Evolutionary conservation across 2,113 vertebrate species (phyloP).

Genomic region (Rousettus leschenaultii): DNA sequence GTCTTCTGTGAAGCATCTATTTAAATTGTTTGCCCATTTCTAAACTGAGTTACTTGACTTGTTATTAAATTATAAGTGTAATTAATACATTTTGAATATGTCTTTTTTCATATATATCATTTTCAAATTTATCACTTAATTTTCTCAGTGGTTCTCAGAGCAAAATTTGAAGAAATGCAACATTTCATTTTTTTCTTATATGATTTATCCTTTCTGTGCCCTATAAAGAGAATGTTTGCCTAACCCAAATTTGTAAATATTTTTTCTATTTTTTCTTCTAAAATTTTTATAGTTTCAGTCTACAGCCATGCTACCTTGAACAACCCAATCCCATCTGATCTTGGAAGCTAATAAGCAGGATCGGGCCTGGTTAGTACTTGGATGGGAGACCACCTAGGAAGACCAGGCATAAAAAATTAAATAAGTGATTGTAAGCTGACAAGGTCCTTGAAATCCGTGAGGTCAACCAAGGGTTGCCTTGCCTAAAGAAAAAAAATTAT

Average conservation of each 20-base stretch:
- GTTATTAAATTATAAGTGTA: background rate
- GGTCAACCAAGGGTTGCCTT: no score
- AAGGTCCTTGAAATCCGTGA: no score
- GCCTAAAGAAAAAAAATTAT: background rate
- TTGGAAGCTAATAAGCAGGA: no score
- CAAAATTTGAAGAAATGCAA: background rate
- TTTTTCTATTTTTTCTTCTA: background rate
- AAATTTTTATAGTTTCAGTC: background rate
- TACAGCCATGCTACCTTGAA: no score
- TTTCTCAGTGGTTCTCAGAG: constrained; percentile 23
- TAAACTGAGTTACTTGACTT: background rate
- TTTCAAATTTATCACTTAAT: background rate
- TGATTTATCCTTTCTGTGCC: background rate
- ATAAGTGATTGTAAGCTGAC: no score
- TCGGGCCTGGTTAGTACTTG: no score
- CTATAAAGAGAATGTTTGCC: background rate
- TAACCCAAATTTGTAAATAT: constrained; percentile 9
- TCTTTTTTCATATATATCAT: background rate
- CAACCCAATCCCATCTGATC: no score
- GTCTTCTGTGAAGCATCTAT: background rate
- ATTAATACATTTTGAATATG: background rate
- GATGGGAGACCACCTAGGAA: no score
- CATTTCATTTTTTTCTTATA: background rate
- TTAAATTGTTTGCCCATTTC: constrained; percentile 8
- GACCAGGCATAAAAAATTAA: no score